Evolutionary conservation across 1,140 invertebrate species (phyloP), one percentile per base, ranked within the genome.

Genomic region (Oscheius sp.): DNA sequence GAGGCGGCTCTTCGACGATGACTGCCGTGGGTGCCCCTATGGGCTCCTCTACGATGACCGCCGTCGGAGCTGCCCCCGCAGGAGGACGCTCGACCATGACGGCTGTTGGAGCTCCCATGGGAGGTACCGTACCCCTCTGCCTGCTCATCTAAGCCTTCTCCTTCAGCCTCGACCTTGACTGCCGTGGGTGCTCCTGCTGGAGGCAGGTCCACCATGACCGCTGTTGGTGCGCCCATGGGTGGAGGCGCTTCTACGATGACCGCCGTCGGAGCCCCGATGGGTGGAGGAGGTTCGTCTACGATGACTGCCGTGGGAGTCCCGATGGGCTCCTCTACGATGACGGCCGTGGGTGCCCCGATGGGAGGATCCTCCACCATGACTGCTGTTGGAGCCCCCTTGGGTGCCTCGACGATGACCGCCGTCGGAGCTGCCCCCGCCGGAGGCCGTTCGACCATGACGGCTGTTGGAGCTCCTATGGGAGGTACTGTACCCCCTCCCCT

Each of bases 161-260:
- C n/a, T n/a, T n/a, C n/a, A n/a, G n/a, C n/a, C n/a, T 68, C 66
- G 29, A 68, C 66, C 18, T 64, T 68, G 66, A 68, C 66, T 34
- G 66, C 66, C 18, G 46, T 68, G 18, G 66, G 66, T 4, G 66
- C 66, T 62, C n/a, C n/a, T n/a, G 66, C 26, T 29, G 46, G 3
- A n/a, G 66, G 46, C 29, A 31, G 3, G 15, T 28, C 46, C n/a
- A 63, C 52, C 28, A 35, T 68, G 66, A 68, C 46, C 35, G 66
- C 26, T 66, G 49, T 68, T 28, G 29, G 55, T 15, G 46, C 52
- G 4, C 29, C 66, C 32, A 7, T 29, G 3, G 26, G 29, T 13
- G 61, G 61, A 34, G 3, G n/a, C n/a, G n/a, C 28, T 7, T 66
- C 64, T 10, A 66, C 64, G 4, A 66, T 45, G 64, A 66, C 64